Evolutionary conservation across 2,113 vertebrate genomes (phyloP).

Genomic region (Cyphomyrus discorhynchus): DNA sequence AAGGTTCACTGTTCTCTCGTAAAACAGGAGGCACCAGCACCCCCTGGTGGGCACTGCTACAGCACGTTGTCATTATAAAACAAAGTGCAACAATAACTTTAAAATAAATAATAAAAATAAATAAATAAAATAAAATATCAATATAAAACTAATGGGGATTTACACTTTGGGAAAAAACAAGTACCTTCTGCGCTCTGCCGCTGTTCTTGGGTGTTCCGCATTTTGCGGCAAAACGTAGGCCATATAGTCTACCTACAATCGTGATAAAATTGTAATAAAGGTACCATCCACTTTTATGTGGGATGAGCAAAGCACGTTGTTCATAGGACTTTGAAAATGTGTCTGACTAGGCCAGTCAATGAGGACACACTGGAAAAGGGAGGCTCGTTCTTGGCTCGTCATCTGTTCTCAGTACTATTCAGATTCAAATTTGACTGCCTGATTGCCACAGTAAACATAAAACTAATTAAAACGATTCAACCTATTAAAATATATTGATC

Average conservation of each 20-base stretch:
- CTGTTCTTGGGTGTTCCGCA: not conserved
- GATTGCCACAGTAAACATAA: not conserved
- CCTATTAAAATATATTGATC: conserved; percentile 8
- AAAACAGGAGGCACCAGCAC: not conserved
- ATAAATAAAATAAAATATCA: conserved; percentile 15
- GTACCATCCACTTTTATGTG: not conserved
- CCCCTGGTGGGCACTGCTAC: not conserved
- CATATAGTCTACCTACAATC: not conserved
- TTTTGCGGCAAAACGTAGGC: not conserved
- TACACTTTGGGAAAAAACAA: not conserved
- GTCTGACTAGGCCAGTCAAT: not conserved
- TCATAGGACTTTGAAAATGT: not conserved
- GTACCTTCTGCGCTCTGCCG: not conserved
- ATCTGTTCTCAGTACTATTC: not conserved
- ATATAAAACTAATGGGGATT: not conserved
- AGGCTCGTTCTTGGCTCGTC: not conserved
- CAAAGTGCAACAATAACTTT: not conserved
- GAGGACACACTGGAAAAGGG: not conserved
- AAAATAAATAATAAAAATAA: not conserved
- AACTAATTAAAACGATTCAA: not conserved
- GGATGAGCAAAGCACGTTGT: not conserved
- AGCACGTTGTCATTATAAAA: not conserved
- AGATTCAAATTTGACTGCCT: not conserved
- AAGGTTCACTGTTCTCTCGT: not conserved
- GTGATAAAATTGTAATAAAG: not conserved